phyloP scores from a whole-genome alignment of 2,797 vertebrate species.

The Gymnothorax javanicus region DNA sequence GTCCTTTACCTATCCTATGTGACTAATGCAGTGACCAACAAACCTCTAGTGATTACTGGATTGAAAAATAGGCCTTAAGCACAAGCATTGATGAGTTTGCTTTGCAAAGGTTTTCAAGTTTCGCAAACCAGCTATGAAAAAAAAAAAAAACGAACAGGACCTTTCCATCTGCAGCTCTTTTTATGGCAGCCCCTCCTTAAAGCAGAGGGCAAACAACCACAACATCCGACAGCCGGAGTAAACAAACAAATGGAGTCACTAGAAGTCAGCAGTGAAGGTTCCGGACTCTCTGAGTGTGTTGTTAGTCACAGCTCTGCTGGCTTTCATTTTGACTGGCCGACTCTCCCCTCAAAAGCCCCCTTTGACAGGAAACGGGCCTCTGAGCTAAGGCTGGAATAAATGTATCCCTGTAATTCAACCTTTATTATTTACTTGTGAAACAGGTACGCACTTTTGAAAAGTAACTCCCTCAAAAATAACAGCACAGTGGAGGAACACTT shows the following conservation, averaged over 20 bases:
- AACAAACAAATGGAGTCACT: slow-evolving; percentile 35
- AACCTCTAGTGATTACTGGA: not conserved
- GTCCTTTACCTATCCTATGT: not conserved
- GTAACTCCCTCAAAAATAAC: not conserved
- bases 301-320: slow-evolving; percentile 35
- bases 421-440: slow-evolving; percentile 10
- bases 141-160: slow-evolving; percentile 7
- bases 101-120: not conserved
- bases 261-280: slow-evolving; percentile 25
- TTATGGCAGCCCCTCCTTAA: slow-evolving; percentile 44
- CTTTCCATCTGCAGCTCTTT: slow-evolving; percentile 51
- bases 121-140: slow-evolving; percentile 35
- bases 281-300: slow-evolving; percentile 25
- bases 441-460: not conserved
- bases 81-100: not conserved
- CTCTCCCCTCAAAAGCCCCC: slow-evolving; percentile 34
- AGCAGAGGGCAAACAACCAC: slow-evolving; percentile 35
- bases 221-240: slow-evolving; percentile 27
- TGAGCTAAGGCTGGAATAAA: slow-evolving; percentile 27
- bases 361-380: slow-evolving; percentile 44
- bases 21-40: not conserved
- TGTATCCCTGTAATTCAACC: slow-evolving; percentile 32
- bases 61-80: not conserved
- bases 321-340: slow-evolving; percentile 30
- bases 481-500: too few relatives aligned